Base-by-base conservation (phyloP, 2,888 invertebrate species). In the Melipona beecheii region DNA sequence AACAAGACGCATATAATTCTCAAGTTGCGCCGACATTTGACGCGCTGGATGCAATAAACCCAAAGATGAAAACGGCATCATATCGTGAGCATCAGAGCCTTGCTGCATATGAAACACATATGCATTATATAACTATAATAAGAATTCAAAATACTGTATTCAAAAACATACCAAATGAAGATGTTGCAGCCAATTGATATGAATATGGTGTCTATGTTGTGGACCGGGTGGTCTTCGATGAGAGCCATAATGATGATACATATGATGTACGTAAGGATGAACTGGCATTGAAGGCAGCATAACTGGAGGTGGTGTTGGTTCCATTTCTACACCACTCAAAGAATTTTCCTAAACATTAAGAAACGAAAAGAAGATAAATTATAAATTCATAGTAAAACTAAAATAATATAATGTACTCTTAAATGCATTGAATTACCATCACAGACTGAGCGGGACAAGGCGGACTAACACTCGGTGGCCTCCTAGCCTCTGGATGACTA, bases 221-320 rank as follows among this genome's bases (percentile, higher is more conserved):
- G 90, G 89, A 36, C 89, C 85, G 65, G 86, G 75, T 27, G 75
- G 62, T 77, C 85, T 85, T 52, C 85, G 89, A 78, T 89, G 91
- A 92, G 96, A 96, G 88, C 96, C 94, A 93, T 97, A 97, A 94
- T 97, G 97, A 91, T 97, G 97, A 91, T 97, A 97, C 95, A 97
- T 96, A 92, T 97, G 97, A 92, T 97, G 97, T 2, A 97, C 96
- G 89, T 97, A 97, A 82, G 96, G 97, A 90, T 93, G 94, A 70
- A 94, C 91, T 54, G 94, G 92, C 88, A 92, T 90, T 56, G 92
- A 87, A 75, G 92, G 90, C 83, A 90, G 89, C 84, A 91, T 87
- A 78, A 91, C 86, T 36, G 90, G 43, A 43, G 43, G 86, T 52
- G 88, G 87, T 66, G 86, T 78, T 58, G 83, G 87, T 82, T 89